These are phyloP conservation scores for Dreissena polymorpha DNA, from an alignment of 1,140 invertebrate species.

Conservation along the genomic window DNA sequence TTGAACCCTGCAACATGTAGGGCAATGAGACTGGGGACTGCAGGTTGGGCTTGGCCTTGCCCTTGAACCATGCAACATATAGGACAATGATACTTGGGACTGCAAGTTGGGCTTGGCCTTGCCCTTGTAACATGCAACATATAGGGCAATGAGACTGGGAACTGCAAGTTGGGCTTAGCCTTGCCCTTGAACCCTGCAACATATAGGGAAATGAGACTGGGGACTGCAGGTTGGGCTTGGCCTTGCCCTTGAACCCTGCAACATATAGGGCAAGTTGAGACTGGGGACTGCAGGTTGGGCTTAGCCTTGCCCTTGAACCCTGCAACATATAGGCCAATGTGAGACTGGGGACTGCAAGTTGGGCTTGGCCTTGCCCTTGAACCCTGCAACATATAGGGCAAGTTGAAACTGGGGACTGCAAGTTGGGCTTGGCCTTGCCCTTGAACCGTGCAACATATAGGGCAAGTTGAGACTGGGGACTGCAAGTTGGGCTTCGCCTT, in stretches of 20 bases:
- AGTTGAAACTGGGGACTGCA: slow-evolving; percentile 77
- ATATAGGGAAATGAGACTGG: slow-evolving; percentile 8
- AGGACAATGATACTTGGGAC: neutral
- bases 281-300: slow-evolving; percentile 86
- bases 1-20: slow-evolving; percentile 85
- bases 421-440: slow-evolving; percentile 95
- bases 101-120: slow-evolving; percentile 94
- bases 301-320: slow-evolving; percentile 95
- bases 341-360: slow-evolving; percentile 83
- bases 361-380: slow-evolving; percentile 95
- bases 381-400: slow-evolving; percentile 81
- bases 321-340: slow-evolving; percentile 61
- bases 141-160: neutral
- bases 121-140: slow-evolving; percentile 88
- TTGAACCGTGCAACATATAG: slow-evolving; percentile 85
- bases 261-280: slow-evolving; percentile 36
- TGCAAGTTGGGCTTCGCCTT: slow-evolving; percentile 94
- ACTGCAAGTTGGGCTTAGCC: slow-evolving; percentile 92
- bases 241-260: slow-evolving; percentile 91
- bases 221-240: slow-evolving; percentile 91
- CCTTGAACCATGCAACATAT: slow-evolving; percentile 86
- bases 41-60: slow-evolving; percentile 95
- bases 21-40: neutral
- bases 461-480: neutral
- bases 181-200: slow-evolving; percentile 90